Evolutionary conservation across 2,888 invertebrate genomes (phyloP).

Genomic region (Eupeodes luniger): DNA sequence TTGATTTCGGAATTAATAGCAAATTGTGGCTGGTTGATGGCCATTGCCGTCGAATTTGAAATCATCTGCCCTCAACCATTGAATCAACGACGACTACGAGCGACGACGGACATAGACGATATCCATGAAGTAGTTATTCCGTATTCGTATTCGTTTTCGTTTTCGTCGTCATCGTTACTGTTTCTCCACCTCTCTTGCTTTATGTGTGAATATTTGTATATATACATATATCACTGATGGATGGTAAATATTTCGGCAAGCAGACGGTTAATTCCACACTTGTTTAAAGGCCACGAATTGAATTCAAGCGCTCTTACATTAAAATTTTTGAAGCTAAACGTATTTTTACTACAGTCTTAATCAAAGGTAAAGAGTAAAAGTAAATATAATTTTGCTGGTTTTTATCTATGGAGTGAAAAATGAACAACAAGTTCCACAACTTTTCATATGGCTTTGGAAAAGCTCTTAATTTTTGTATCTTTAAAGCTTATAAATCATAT

Average conservation of each 20-base stretch:
- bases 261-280: constrained; percentile 23
- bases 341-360: neutral
- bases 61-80: constrained; percentile 3
- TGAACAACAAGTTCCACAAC: no score
- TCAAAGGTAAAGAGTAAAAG: neutral
- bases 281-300: constrained; percentile 46
- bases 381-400: neutral
- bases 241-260: constrained; percentile 37
- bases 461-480: no score
- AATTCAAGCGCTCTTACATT: constrained; percentile 29
- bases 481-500: no score
- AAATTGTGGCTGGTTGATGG: constrained; percentile 45
- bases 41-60: constrained; percentile 12
- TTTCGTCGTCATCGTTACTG: neutral
- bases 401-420: no score
- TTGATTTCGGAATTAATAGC: constrained; percentile 53
- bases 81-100: neutral
- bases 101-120: no score
- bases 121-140: no score
- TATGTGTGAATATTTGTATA: neutral
- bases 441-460: no score
- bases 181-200: neutral
- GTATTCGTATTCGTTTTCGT: no score
- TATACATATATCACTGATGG: neutral
- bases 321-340: constrained; percentile 10